Percentiles rank a stretch among this genome's conserved stretches.
These are phyloP conservation scores for Eremophila alpestris DNA, from an alignment of 2,797 vertebrate species.

Conservation along the genomic window DNA sequence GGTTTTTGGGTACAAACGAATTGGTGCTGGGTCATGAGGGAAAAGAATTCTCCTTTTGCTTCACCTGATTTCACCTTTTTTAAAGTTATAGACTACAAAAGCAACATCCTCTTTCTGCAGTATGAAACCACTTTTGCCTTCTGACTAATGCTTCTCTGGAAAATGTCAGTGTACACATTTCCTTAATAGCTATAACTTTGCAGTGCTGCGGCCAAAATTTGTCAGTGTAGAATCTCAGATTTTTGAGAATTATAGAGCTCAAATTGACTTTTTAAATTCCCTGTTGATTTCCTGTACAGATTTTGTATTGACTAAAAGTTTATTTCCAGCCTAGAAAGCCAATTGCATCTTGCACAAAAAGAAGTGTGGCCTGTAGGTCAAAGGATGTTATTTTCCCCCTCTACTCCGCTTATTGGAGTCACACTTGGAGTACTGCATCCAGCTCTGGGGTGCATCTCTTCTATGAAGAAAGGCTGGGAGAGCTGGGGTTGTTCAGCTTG, in stretches of 20 bases:
- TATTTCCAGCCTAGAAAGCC: neutral
- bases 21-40: neutral
- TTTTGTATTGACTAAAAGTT: neutral
- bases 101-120: neutral
- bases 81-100: neutral
- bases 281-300: neutral
- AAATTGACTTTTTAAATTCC: neutral
- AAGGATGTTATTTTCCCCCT: neutral
- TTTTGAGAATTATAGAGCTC: neutral
- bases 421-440: no score
- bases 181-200: neutral
- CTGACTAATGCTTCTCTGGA: neutral
- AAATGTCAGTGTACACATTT: neutral
- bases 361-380: fast-evolving
- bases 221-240: neutral
- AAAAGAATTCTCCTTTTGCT: neutral
- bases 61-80: neutral
- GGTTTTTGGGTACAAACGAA: neutral
- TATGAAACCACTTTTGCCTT: neutral
- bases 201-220: neutral
- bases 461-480: neutral
- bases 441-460: neutral
- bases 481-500: neutral
- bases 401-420: neutral
- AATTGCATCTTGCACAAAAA: neutral